Evolutionary conservation across 37 sponge, comb jelly and placozoan species (phyloP).

Genomic region (Beroe ovata): DNA sequence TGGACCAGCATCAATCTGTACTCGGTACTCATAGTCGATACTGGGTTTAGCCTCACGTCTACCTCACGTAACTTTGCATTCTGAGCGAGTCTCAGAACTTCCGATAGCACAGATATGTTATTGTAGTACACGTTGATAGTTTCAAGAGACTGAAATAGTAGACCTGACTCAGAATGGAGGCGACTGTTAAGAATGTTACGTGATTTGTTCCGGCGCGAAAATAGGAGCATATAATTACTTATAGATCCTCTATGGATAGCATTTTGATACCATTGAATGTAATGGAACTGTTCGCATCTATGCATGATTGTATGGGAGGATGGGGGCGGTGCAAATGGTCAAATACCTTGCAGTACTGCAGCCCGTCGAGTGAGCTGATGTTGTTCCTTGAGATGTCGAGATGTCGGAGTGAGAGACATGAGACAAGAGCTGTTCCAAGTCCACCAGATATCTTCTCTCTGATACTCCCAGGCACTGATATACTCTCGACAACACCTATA

Average conservation of each 20-base stretch:
- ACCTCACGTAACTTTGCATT: not conserved
- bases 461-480: not conserved
- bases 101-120: slow-evolving; percentile 12
- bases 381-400: slow-evolving; percentile 55
- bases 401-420: slow-evolving; percentile 9
- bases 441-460: slow-evolving; percentile 12
- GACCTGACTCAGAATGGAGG: no score
- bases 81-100: slow-evolving; percentile 21
- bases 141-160: slow-evolving; percentile 2
- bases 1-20: slow-evolving; percentile 31
- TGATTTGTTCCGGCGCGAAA: no score
- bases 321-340: no score
- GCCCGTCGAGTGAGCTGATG: slow-evolving; percentile 36
- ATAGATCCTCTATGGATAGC: no score
- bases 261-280: no score
- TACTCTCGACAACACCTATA: slow-evolving; percentile 21
- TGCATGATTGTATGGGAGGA: no score
- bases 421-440: not conserved
- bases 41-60: slow-evolving; percentile 34
- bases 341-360: slow-evolving; percentile 60
- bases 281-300: no score
- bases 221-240: no score
- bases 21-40: slow-evolving; percentile 61
- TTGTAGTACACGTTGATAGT: slow-evolving; percentile 57
- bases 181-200: no score